Evolutionary conservation across 2,113 vertebrate species (phyloP), one percentile per base, ranked within the genome.

Genomic region (Pachycephala philippinensis): DNA sequence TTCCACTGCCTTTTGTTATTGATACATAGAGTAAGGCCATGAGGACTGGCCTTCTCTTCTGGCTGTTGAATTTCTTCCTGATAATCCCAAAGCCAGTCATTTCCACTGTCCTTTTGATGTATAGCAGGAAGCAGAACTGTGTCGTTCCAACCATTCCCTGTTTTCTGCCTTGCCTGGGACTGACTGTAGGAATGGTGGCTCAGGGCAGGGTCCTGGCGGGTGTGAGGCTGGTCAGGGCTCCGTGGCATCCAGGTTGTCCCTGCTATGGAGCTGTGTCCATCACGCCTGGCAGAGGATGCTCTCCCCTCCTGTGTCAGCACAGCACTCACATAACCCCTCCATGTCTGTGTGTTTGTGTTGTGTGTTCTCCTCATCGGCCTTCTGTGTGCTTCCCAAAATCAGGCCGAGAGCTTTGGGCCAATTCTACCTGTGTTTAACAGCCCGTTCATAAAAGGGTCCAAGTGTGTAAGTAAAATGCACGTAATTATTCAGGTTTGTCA

Each of bases 181-280:
- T 56, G 15, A 3, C 0, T 1, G 37, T 39, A 8, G 72, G 39
- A 68, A n/a, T 19, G 57, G 35, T 8, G 3, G 4, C 30, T 49
- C 21, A 50, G 63, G 53, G 30, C 50, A 20, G 1, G 6, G 35
- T 23, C n/a, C 30, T 45, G 33, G 33, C 7, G 53, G 63, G 1
- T 9, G 42, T 26, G 39, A 59, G 71, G 53, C 23, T 59, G 71
- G 4, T 26, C 26, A 1, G 42, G 47, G 54, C 39, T 30, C 0
- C 0, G 0, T 47, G 68, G 19, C 0, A 0, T 31, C 33, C 54
- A 42, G 31, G 6, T 40, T 40, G 7, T 18, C 33, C 44, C 10
- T 27, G 27, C 13, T 45, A 27, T 20, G 59, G 22, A 50, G n/a
- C 45, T 27, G 61, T 57, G 57, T 59, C 87, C 30, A 3, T 61